phyloP scores from a whole-genome alignment of 2,113 vertebrate genomes.

The Struthio camelus region DNA sequence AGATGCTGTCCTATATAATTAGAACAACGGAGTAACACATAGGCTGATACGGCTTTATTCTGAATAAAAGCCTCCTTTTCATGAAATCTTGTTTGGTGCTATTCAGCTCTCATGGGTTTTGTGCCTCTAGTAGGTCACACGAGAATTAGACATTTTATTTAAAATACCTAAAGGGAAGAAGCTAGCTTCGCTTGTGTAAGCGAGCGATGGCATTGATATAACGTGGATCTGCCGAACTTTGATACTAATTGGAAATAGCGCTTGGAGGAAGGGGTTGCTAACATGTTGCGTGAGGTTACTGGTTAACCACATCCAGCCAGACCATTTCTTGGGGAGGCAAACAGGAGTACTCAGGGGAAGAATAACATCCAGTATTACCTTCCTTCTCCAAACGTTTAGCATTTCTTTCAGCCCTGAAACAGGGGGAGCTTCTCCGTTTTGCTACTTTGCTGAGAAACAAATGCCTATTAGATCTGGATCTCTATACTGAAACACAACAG shows the following conservation, averaged over 20 bases:
- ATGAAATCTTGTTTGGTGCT: slow-evolving; percentile 43
- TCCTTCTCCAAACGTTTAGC: background rate
- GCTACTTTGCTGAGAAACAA: background rate
- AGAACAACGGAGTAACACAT: slow-evolving; percentile 68
- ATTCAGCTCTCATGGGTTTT: slow-evolving; percentile 13
- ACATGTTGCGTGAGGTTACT: background rate
- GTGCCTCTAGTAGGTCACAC: slow-evolving; percentile 12
- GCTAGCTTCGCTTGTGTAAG: background rate
- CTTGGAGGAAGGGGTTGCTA: background rate
- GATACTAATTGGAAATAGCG: background rate
- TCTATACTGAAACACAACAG: background rate
- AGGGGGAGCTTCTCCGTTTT: background rate
- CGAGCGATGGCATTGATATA: accelerated
- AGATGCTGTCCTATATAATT: slow-evolving; percentile 69
- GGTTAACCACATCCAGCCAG: background rate
- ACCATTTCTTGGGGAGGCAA: background rate
- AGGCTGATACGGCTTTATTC: slow-evolving; percentile 68
- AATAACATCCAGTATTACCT: background rate
- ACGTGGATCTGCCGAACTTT: background rate
- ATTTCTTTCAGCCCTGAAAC: background rate
- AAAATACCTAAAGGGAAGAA: background rate
- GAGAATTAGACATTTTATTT: slow-evolving; percentile 28
- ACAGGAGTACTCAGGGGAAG: too few relatives aligned
- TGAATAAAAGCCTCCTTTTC: slow-evolving; percentile 58
- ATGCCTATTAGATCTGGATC: background rate